Conservation (phyloP, 2,888 invertebrate genomes). For the Ypsolopha sequella region DNA sequence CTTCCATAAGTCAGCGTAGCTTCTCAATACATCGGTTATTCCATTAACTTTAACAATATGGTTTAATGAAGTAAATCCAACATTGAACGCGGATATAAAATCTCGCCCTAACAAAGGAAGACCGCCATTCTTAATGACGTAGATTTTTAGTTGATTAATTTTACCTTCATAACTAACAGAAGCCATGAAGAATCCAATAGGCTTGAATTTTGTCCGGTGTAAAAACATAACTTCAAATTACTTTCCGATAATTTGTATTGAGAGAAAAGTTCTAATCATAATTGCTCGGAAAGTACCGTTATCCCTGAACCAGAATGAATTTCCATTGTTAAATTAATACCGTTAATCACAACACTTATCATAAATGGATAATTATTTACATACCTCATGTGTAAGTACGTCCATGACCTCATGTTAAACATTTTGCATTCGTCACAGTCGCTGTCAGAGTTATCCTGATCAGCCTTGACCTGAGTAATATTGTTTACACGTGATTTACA, state of each 20-base stretch:
- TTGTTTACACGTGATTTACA: not conserved
- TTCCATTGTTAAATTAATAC: not conserved
- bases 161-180: conserved; percentile 6
- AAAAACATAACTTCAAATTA: conserved; percentile 14
- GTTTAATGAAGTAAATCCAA: not conserved
- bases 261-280: not conserved
- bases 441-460: not conserved
- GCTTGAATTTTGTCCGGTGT: conserved; percentile 16
- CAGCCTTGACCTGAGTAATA: not conserved
- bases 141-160: conserved; percentile 9
- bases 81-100: conserved; percentile 12
- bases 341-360: not conserved
- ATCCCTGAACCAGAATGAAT: not conserved
- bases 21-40: conserved; percentile 1
- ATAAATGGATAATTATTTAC: not conserved
- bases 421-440: not conserved
- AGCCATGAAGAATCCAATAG: conserved; percentile 11
- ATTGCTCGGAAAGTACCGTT: not conserved
- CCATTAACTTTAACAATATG: not conserved
- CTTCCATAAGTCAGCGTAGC: conserved; percentile 9
- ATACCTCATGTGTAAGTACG: too few relatives aligned
- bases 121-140: conserved; percentile 14
- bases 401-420: conserved; percentile 1
- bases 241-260: not conserved
- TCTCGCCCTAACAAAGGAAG: conserved; percentile 12